Base-by-base conservation (phyloP, 2,113 vertebrate species). In the Morone saxatilis region DNA sequence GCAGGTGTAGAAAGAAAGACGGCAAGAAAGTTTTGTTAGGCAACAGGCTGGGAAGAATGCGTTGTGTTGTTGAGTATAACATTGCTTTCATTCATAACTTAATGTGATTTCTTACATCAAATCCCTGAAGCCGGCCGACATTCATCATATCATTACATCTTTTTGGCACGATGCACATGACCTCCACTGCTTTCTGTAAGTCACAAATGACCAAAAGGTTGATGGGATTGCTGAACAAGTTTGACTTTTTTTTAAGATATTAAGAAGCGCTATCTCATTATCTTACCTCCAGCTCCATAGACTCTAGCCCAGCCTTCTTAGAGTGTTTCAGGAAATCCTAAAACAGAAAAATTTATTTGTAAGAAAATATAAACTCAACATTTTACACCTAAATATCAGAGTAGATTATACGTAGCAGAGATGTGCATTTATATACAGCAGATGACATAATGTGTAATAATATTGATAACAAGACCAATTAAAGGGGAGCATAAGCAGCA, bases 91-190 rank as follows among this genome's bases (percentile, higher is more conserved):
- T n/a, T 71, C 10, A 66, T 4, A 25, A 68, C 8, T 68, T 4
- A 19, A 38, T 8, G 19, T 6, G 0, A 94, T 36, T 66, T 31
- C 93, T 97, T 96, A 99, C 98, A 80, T 99, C 98, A 87, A 99
- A 99, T 93, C 98, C 98, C 94, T 99, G 98, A 69, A 99, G 97
- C 56, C 98, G 95, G 47, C 98, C 98, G 5, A 99, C 98, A 88
- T 97, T 99, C 98, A 99, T 99, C 97, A 99, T 99, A 91, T 99
- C 98, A 59, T 99, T 99, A 93, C 98, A 99, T 75, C 97, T 96
- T 95, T 99, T 99, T 17, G 98, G 97, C 83, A 99, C 97, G 50
- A 99, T 95, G 94, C 97, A 99, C 97, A 99, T 99, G 92, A 99
- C 96, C 89, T 99, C 98, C 88, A 99, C 97, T 7, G 98, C 95